Conservation (phyloP, 1,140 invertebrate genomes). For the Rhopalosiphum maidis region DNA sequence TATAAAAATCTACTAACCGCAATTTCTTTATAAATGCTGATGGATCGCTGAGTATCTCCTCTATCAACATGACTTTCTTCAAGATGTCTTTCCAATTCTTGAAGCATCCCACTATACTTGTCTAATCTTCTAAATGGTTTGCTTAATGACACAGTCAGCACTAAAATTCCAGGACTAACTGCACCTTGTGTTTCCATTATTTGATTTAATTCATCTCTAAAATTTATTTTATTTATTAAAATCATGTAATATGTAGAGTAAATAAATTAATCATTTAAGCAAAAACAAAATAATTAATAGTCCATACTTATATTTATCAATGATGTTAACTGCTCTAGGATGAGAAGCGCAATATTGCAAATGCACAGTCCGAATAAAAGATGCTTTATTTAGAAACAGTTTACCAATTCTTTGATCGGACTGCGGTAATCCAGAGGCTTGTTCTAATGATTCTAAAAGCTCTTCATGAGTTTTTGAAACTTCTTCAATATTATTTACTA, state of each 20-base stretch:
- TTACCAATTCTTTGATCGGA: constrained; percentile 88
- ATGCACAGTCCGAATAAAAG: constrained; percentile 85
- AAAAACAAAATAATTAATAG: constrained; percentile 1
- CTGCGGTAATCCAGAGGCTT: constrained; percentile 72
- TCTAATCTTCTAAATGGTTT: constrained; percentile 94
- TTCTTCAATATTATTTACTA: constrained; percentile 88
- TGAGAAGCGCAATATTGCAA: constrained; percentile 89
- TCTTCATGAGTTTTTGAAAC: constrained; percentile 83
- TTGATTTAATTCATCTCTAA: constrained; percentile 82
- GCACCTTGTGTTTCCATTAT: constrained; percentile 88
- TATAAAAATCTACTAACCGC: constrained; percentile 71
- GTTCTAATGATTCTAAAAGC: constrained; percentile 79
- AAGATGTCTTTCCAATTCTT: constrained; percentile 93
- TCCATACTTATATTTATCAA: constrained; percentile 87
- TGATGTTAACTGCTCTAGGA: constrained; percentile 88
- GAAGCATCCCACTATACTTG: constrained; percentile 91
- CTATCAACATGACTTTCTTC: constrained; percentile 94
- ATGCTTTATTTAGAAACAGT: constrained; percentile 86
- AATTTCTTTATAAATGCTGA: constrained; percentile 93
- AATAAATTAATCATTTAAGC: background rate
- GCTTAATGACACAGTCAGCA: constrained; percentile 89
- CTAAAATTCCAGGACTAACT: constrained; percentile 81
- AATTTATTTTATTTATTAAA: background rate
- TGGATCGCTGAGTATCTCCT: constrained; percentile 93
- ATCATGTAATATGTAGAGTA: background rate